phyloP scores from a whole-genome alignment of 2,888 invertebrate species.

The Mellilla xanthometata region DNA sequence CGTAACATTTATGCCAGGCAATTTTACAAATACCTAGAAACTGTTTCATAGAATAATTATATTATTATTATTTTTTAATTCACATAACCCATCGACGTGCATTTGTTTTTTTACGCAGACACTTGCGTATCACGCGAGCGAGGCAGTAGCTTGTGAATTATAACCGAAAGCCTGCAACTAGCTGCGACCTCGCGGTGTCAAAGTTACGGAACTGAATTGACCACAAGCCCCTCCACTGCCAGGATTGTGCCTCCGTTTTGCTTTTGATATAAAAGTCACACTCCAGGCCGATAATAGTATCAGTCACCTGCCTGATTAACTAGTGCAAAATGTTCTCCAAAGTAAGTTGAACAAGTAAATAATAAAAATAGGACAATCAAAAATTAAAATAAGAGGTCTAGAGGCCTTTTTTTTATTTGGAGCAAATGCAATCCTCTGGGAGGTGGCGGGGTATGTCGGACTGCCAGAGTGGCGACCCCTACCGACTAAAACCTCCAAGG shows the following conservation, averaged over 20 bases:
- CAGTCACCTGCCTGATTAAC: slow-evolving; percentile 78
- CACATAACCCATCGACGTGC: too few species aligned
- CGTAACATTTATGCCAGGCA: too few species aligned
- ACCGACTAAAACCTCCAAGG: too few species aligned
- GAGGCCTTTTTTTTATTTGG: too few species aligned
- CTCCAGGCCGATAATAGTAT: slow-evolving; percentile 71
- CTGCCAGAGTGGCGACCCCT: too few species aligned
- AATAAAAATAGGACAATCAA: too few species aligned
- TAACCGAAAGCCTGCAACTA: slow-evolving; percentile 59
- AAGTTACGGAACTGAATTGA: slow-evolving; percentile 80
- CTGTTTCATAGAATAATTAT: too few species aligned
- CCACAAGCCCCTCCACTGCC: slow-evolving; percentile 68
- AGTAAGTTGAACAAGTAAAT: slow-evolving; percentile 56
- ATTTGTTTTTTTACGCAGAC: slow-evolving; percentile 34
- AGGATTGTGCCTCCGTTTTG: slow-evolving; percentile 73
- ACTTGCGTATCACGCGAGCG: slow-evolving; percentile 26
- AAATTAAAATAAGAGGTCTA: too few species aligned
- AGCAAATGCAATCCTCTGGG: too few species aligned
- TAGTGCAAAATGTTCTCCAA: slow-evolving; percentile 80
- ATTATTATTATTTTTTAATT: too few species aligned
- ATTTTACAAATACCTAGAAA: too few species aligned
- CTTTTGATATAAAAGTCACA: slow-evolving; percentile 81
- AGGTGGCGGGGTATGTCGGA: too few species aligned
- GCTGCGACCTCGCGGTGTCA: slow-evolving; percentile 78
- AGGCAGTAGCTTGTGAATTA: slow-evolving; percentile 54